phyloP scores from a whole-genome alignment of 2,797 vertebrate species.

The Chanos chanos region DNA sequence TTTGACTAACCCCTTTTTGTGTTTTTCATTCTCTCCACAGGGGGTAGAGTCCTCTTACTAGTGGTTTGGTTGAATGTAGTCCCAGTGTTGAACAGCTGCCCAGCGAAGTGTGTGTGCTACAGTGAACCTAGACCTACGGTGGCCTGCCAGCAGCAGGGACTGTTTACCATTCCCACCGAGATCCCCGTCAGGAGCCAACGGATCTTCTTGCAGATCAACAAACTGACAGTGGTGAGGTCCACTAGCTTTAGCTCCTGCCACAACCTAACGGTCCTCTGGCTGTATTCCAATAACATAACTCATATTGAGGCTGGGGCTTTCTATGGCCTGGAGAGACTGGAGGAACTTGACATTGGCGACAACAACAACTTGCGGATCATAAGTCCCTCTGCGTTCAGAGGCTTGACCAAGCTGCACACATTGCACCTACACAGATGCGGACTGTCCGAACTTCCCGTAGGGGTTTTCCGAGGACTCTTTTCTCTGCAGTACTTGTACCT shows the following conservation, averaged over 20 bases:
- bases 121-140: conserved; percentile 91
- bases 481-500: conserved; percentile 96
- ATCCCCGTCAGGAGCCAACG: conserved; percentile 93
- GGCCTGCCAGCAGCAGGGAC: conserved; percentile 96
- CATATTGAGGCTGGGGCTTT: conserved; percentile 89
- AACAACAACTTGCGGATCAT: conserved; percentile 88
- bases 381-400: conserved; percentile 85
- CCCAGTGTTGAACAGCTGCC: conserved; percentile 81
- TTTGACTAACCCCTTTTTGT: conserved; percentile 19
- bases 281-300: conserved; percentile 96
- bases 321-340: conserved; percentile 83
- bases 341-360: conserved; percentile 95
- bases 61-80: conserved; percentile 88
- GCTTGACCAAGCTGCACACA: conserved; percentile 89
- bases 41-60: conserved; percentile 88
- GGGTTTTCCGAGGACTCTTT: conserved; percentile 88
- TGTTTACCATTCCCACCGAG: conserved; percentile 84
- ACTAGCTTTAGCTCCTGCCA: conserved; percentile 91
- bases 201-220: conserved; percentile 96
- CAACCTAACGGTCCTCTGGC: conserved; percentile 94
- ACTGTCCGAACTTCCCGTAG: conserved; percentile 84
- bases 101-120: conserved; percentile 92
- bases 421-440: conserved; percentile 95
- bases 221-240: conserved; percentile 82
- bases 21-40: conserved; percentile 60